Evolutionary conservation across 1,140 invertebrate genomes (phyloP).

Genomic region (Diorhabda sublineata): DNA sequence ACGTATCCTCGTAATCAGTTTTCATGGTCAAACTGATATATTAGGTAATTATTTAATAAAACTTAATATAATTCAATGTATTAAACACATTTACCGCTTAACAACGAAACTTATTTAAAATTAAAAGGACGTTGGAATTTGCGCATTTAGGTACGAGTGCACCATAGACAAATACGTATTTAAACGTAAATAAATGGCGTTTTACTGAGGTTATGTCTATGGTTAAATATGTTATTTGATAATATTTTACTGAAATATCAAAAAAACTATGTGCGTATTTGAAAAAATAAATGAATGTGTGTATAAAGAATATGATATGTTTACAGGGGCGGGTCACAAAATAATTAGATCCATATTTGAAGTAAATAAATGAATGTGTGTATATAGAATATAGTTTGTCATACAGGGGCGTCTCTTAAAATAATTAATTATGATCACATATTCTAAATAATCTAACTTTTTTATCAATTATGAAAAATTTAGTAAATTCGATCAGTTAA

Average conservation of each 20-base stretch:
- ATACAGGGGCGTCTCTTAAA: no score
- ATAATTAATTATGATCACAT: no score
- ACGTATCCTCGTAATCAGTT: background rate
- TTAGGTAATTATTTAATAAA: background rate
- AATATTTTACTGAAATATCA: background rate
- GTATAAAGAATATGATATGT: no score
- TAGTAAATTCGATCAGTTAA: no score
- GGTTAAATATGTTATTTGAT: background rate
- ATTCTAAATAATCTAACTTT: no score
- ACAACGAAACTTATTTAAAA: background rate
- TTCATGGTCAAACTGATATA: background rate
- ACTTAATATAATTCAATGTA: conserved; percentile 1
- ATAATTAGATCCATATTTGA: no score
- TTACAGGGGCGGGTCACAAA: no score
- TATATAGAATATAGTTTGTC: no score
- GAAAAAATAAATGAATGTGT: no score
- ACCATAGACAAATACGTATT: background rate
- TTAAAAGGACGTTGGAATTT: background rate
- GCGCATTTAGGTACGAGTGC: background rate
- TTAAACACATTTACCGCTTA: background rate
- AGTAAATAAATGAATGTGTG: no score
- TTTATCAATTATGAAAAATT: no score
- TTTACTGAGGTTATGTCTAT: background rate
- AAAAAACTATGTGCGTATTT: background rate
- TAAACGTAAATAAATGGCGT: background rate